Base-by-base conservation (phyloP, 53 echinoderm and acorn worm species). In the Apostichopus leukothele region DNA sequence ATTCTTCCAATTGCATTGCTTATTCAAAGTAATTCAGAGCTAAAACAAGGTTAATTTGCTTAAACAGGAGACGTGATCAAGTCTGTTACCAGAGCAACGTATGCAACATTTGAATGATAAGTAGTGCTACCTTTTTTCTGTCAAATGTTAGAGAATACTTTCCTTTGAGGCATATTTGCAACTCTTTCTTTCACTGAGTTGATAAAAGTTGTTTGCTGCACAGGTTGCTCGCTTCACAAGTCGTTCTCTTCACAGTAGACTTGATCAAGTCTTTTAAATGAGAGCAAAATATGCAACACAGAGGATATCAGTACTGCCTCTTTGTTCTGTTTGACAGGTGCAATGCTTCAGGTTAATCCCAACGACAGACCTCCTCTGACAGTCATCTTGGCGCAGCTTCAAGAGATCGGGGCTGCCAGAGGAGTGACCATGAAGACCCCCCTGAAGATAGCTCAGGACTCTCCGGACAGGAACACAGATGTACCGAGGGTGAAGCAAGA, bases 311-410 rank as follows among this genome's bases (percentile, higher is more conserved):
- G 39, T 39, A 39, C 39, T 39, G 39, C 3, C 39, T 68, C 57
- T 77, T 66, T 39, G 39, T 39, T 39, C 39, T 39, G 3, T 39
- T 75, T 50, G 59, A 9, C 26, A 97, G 97, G 95, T 97, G 95
- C 94, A 84, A 95, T 97, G 97, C 89, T 97, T 26, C 92, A 92
- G 71, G 90, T 97, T 7, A 95, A 97, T 60, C 97, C 97, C 25
- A 89, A 92, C 78, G 89, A 92, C 71, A 90, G 97, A 59, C 97
- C 97, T 1, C 88, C 91, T 11, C 59, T 97, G 26, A 80, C 80
- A 53, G 93, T 92, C 50, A 55, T 97, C 57, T 14, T 94, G 50
- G 95, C 95, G 22, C 95, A 92, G 76, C 89, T 97, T 8, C 97
- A 97, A 79, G 97, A 97, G 90, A 91, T 97, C 21, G 97, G 90